Percentiles rank a stretch among this genome's conserved stretches.
Evolutionary conservation across 1,140 invertebrate genomes (phyloP).

Genomic region (Bombus picipes): DNA sequence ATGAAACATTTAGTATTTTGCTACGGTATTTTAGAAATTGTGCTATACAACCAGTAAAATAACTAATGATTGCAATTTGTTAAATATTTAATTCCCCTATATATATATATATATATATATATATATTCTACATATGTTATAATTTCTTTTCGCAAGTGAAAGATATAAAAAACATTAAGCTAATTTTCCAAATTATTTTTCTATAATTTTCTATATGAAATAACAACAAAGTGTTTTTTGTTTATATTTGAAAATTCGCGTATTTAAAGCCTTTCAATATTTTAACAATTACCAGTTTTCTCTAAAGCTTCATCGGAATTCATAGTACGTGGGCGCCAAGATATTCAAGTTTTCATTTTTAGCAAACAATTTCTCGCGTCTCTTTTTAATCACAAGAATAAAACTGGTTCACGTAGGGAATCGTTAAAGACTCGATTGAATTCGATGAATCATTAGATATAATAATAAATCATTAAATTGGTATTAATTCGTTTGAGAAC

Average conservation of each 20-base stretch:
- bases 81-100: background rate
- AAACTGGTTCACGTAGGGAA: background rate
- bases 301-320: background rate
- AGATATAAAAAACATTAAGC: background rate
- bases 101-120: too few species aligned
- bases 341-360: background rate
- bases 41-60: too few species aligned
- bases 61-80: too few species aligned
- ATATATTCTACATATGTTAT: background rate
- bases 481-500: background rate
- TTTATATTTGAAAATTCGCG: background rate
- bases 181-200: background rate
- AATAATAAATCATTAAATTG: background rate
- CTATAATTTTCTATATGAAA: background rate
- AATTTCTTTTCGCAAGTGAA: background rate
- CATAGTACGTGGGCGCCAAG: background rate
- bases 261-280: too few species aligned
- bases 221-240: background rate
- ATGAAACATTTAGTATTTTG: too few species aligned
- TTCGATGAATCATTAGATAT: background rate
- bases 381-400: background rate
- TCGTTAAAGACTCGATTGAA: background rate
- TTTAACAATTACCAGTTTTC: too few species aligned
- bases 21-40: too few species aligned
- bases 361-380: background rate